These are phyloP conservation scores for Pammene aurita DNA, from an alignment of 2,888 invertebrate species.

Conservation along the genomic window DNA sequence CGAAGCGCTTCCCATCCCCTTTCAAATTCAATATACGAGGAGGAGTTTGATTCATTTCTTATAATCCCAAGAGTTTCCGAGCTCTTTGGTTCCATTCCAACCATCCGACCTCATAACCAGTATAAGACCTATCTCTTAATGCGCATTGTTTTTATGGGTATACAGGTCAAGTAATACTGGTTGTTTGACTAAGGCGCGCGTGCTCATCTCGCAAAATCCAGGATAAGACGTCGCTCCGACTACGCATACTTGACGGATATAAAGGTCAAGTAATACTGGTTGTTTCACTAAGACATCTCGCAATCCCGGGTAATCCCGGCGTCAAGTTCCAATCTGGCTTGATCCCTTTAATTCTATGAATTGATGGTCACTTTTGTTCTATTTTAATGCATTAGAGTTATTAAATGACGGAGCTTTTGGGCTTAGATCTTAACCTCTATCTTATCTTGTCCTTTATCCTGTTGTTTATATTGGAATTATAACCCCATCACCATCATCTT, in stretches of 20 bases:
- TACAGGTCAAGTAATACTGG: background rate
- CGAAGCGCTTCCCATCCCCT: constrained; percentile 18
- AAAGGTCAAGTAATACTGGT: background rate
- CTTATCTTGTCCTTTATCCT: constrained; percentile 43
- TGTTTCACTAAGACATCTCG: constrained; percentile 1
- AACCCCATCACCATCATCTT: too few relatives aligned
- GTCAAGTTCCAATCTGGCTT: constrained; percentile 68
- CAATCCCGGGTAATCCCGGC: constrained; percentile 57
- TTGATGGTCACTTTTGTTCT: constrained; percentile 60
- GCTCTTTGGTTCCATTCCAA: constrained; percentile 3
- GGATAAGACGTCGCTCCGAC: too few relatives aligned
- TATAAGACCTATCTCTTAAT: background rate
- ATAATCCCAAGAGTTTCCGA: constrained; percentile 63
- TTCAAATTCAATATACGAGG: constrained; percentile 64
- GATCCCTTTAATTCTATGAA: constrained; percentile 70
- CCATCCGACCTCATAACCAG: background rate
- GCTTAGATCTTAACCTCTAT: background rate
- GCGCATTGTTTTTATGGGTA: background rate
- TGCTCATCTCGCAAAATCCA: background rate
- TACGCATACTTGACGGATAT: too few relatives aligned
- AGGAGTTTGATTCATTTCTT: constrained; percentile 73
- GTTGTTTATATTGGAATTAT: constrained; percentile 41
- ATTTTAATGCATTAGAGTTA: constrained; percentile 29
- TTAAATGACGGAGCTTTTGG: constrained; percentile 6
- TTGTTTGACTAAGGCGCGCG: background rate